These are phyloP conservation scores for Capra hircus DNA, from an alignment of 2,113 vertebrate genomes.

Conservation along the genomic window DNA sequence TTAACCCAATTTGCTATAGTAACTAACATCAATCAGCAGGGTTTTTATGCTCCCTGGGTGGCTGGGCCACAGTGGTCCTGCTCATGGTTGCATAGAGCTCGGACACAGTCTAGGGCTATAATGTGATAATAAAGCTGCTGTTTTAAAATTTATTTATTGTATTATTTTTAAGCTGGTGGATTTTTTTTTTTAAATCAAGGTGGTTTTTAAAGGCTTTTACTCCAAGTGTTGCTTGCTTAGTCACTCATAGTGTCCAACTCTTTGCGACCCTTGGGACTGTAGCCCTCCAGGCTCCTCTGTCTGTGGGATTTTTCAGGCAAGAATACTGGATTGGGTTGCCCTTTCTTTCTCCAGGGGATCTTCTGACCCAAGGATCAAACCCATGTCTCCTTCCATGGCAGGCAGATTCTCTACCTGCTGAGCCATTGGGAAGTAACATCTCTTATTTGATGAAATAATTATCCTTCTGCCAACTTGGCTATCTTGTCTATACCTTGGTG, in stretches of 20 bases:
- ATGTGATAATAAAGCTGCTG: neutral
- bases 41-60: neutral
- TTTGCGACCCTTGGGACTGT: neutral
- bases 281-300: neutral
- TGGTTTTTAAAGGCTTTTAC: neutral
- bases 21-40: neutral
- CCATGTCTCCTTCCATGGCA: neutral
- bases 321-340: neutral
- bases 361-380: neutral
- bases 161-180: neutral
- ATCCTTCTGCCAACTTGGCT: neutral
- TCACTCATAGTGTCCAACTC: neutral
- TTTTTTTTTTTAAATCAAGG: neutral
- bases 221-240: neutral
- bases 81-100: neutral
- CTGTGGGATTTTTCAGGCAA: neutral
- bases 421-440: neutral
- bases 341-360: neutral
- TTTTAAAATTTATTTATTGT: neutral
- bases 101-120: neutral
- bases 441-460: neutral
- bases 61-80: neutral
- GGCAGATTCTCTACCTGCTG: neutral
- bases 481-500: conserved; percentile 1
- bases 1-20: neutral